Percentiles rank a stretch among this genome's conserved stretches.
phyloP scores from a whole-genome alignment of 2,888 invertebrate species.

The Malthinus seriepunctatus region DNA sequence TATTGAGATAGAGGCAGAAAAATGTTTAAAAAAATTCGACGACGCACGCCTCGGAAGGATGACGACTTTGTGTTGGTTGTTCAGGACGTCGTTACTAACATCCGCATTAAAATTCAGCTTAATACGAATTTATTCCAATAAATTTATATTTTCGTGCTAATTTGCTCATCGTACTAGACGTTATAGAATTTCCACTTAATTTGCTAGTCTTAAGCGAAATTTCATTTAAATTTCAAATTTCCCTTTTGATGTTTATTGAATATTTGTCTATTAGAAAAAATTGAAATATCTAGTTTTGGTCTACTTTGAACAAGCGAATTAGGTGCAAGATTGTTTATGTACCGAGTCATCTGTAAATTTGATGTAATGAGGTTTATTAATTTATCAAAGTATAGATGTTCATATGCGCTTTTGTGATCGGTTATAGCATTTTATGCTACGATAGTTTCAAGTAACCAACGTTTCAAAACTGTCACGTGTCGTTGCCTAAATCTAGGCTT shows the following conservation, averaged over 20 bases:
- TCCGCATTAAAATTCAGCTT: too few species aligned
- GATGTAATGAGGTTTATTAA: constrained; percentile 25
- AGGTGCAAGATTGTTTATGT: constrained; percentile 23
- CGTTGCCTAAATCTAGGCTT: constrained; percentile 19
- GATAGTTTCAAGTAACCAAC: constrained; percentile 21
- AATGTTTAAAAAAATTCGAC: too few species aligned
- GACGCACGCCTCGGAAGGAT: too few species aligned
- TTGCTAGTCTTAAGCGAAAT: background rate
- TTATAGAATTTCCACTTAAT: background rate
- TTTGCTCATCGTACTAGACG: too few species aligned
- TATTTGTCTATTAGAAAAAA: background rate
- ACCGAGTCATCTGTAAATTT: constrained; percentile 16
- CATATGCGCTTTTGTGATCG: constrained; percentile 23
- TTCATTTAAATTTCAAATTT: too few species aligned
- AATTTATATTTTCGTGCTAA: too few species aligned
- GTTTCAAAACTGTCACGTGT: constrained; percentile 22
- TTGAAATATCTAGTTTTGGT: constrained; percentile 23
- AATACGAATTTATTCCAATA: too few species aligned
- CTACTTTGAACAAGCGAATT: constrained; percentile 41
- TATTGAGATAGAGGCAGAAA: too few species aligned
- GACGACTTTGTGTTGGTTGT: too few species aligned
- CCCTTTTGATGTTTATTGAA: too few species aligned
- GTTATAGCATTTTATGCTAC: constrained; percentile 26
- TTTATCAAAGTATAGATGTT: constrained; percentile 26
- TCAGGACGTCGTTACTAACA: too few species aligned